Evolutionary conservation across 1,140 invertebrate species (phyloP).

Genomic region (Nymphalis io): DNA sequence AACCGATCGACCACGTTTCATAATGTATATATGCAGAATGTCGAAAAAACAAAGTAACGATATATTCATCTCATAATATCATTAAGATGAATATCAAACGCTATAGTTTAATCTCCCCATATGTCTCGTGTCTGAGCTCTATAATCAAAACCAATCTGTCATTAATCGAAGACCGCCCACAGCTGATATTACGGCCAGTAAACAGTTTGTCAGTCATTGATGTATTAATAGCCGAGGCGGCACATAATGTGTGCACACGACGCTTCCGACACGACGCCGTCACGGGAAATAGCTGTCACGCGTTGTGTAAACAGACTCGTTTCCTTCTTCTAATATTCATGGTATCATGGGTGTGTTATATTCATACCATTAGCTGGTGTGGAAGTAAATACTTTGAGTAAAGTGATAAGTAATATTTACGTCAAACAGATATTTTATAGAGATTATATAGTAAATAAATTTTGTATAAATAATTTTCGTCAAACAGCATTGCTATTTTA

Average conservation of each 20-base stretch:
- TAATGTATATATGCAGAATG: too few relatives aligned
- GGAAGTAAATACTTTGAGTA: too few relatives aligned
- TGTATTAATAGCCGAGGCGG: conserved; percentile 40
- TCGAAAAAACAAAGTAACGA: too few relatives aligned
- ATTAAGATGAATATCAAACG: too few relatives aligned
- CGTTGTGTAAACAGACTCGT: conserved; percentile 27
- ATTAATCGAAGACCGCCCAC: not conserved
- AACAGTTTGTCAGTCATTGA: conserved; percentile 35
- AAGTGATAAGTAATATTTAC: too few relatives aligned
- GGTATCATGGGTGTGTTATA: conserved; percentile 21
- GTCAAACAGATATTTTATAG: too few relatives aligned
- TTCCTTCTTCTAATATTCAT: conserved; percentile 28
- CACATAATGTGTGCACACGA: conserved; percentile 33
- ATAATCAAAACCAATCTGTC: not conserved
- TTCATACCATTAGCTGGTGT: not conserved
- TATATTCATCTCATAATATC: too few relatives aligned
- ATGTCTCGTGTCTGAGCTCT: not conserved
- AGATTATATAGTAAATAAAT: too few relatives aligned
- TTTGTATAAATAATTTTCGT: too few relatives aligned
- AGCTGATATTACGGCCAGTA: conserved; percentile 8
- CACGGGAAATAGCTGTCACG: conserved; percentile 43
- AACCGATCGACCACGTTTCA: too few relatives aligned
- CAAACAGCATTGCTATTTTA: too few relatives aligned
- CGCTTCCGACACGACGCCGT: conserved; percentile 38
- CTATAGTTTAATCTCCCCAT: not conserved